These are phyloP conservation scores for Camarhynchus parvulus DNA, from an alignment of 2,113 vertebrate species.

Conservation along the genomic window DNA sequence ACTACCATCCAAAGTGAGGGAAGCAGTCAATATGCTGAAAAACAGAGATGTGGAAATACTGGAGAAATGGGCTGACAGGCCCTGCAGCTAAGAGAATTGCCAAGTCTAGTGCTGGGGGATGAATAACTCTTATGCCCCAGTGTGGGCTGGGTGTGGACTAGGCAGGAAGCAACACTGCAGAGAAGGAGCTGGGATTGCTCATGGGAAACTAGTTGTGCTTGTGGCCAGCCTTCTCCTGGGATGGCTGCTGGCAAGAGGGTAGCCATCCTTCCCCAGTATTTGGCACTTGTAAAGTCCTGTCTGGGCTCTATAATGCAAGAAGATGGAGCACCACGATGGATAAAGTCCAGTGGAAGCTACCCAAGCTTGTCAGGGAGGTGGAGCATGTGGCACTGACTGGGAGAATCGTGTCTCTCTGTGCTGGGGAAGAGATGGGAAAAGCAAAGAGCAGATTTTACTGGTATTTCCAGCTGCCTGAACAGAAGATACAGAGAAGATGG, in stretches of 20 bases:
- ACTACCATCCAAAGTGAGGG: not conserved
- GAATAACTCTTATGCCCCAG: not conserved
- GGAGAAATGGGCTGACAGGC: not conserved
- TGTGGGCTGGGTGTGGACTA: not conserved
- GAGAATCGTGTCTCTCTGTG: not conserved
- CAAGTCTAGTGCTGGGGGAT: not conserved
- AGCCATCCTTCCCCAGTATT: not conserved
- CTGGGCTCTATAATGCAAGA: not conserved
- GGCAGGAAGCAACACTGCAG: not conserved
- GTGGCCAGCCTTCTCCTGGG: not conserved
- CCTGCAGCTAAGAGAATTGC: not conserved
- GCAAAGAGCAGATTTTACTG: not conserved
- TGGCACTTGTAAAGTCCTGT: not conserved
- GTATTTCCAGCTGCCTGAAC: not conserved
- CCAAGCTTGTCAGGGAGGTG: not conserved
- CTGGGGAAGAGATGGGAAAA: not conserved
- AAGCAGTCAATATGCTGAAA: not conserved
- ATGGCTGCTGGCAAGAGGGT: not conserved
- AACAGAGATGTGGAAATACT: not conserved
- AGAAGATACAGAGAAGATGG: not conserved
- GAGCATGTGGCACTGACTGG: not conserved
- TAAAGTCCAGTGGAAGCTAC: not conserved
- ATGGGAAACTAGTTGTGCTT: not conserved
- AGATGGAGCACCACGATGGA: not conserved
- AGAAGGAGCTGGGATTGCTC: not conserved